phyloP scores from a whole-genome alignment of 2,113 vertebrate genomes.

The Corythaeola cristata region DNA sequence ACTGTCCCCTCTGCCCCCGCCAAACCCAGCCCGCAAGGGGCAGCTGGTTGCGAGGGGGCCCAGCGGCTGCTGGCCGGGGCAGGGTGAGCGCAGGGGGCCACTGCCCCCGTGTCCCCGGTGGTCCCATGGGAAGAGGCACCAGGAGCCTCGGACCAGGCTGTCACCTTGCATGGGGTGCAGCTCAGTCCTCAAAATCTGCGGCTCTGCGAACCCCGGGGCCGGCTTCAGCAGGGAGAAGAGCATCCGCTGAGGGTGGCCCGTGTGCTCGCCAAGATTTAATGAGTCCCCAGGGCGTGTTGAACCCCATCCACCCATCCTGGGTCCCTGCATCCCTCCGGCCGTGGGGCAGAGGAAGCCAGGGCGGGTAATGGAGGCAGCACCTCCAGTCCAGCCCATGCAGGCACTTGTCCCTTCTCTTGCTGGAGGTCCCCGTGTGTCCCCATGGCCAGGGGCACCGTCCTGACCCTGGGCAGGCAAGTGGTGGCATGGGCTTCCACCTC shows the following conservation, averaged over 20 bases:
- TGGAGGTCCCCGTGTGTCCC: background rate
- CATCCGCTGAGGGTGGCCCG: background rate
- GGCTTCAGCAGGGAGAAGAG: background rate
- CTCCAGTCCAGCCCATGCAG: rapidly evolving
- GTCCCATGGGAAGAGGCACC: background rate
- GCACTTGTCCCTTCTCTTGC: background rate
- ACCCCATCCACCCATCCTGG: too few relatives aligned
- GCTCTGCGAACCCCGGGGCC: background rate
- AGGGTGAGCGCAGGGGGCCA: background rate
- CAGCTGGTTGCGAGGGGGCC: background rate
- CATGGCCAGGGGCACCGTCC: rapidly evolving
- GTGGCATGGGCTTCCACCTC: background rate
- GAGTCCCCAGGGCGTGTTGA: rapidly evolving
- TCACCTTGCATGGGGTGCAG: background rate
- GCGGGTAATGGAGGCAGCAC: background rate
- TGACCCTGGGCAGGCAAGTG: rapidly evolving
- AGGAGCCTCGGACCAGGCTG: background rate
- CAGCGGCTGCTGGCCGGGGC: background rate
- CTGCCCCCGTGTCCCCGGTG: rapidly evolving
- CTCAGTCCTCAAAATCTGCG: background rate
- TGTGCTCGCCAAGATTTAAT: rapidly evolving
- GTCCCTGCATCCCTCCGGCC: background rate
- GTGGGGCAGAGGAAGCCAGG: background rate
- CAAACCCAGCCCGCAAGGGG: rapidly evolving
- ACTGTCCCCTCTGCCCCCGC: too few relatives aligned